Evolutionary conservation across 1,140 invertebrate species (phyloP), one percentile per base, ranked within the genome.

Genomic region (Tribolium madens): DNA sequence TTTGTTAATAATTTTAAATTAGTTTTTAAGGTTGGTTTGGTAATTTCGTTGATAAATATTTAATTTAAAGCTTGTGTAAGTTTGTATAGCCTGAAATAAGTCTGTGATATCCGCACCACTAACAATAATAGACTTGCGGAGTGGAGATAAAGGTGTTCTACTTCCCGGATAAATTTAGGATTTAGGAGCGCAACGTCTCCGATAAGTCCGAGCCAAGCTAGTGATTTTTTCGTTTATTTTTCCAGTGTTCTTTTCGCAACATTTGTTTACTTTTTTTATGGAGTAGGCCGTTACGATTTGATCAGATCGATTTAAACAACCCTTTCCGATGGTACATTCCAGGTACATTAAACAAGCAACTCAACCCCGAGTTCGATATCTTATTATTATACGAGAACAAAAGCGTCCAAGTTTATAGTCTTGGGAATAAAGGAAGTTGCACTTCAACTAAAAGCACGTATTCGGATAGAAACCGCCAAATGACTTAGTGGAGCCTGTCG

Each of bases 391-490:
- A 10, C 21, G 15, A 64, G 57, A 64, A 64, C 50, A 50, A 71
- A 71, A 71, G 47, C 70, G 70, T 14, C 10, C 69, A 72, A 72
- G 70, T 72, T 72, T 72, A 72, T 72, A 52, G 70, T 48, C 50
- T 33, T n/a, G 57, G 57, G 57, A 64, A 64, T 64, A 64, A 64
- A 64, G 57, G 57, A 33, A 64, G 57, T 64, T 64, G 57, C 57
- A 64, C 57, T 64, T 64, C 3, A 18, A 33, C 21, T 33, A 33
- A 33, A 33, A 64, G 57, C 57, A 64, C 57, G 57, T 57, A 57
- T 64, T 64, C 57, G 57, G 26, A 31, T 31, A 33, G 57, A 64
- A 64, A 64, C 57, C 57, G 12, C 57, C 57, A 12, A 64, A 64
- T 64, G 57, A 64, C 57, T 64, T 64, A 64, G 14, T 33, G 9